Evolutionary conservation across 2,888 invertebrate genomes (phyloP), one percentile per base, ranked within the genome.

Genomic region (Volucella inanis): DNA sequence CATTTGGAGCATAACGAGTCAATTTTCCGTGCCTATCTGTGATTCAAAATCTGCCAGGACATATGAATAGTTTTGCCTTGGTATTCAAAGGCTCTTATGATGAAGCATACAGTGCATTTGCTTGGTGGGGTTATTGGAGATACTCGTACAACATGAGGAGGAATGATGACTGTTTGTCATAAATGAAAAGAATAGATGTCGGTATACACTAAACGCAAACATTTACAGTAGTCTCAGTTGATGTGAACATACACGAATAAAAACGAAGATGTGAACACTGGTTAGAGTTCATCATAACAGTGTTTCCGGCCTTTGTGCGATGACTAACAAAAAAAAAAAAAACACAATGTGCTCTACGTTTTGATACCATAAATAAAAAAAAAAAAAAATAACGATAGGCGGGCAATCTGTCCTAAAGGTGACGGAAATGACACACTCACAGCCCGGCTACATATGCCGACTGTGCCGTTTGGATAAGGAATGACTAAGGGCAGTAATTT

Each of bases 1-100:
- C 71, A 84, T 84, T 84, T 84, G 76, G 70, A 80, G 80, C 84
- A 80, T 84, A 84, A 84, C 80, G 84, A 84, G 80, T 84, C 84
- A 84, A 84, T 84, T 84, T 84, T 84, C 71, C 80, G 61, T 70
- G 75, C 71, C 80, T 84, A 84, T 80, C 75, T 80, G 59, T 70
- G 38, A 15, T 65, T 52, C 49, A 47, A 49, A 38, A 78, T 78
- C 83, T 68, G 64, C 31, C 31, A 31, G 31, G 6, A 31, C 31
- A 31, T 31, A 31, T 31, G 31, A 31, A 52, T 57, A 79, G 70
- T 65, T 22, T 41, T 22, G 38, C 55, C 52, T 8, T 18, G 6
- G 8, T 47, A 61, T 74, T 75, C 74, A 76, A 84, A 84, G 84
- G 76, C 50, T 64, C 65, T 65, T 71, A 52, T 12, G 22, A 70